A percentile compares a stretch with the other conserved stretches of the same genome.
phyloP scores from a whole-genome alignment of 2,888 invertebrate genomes.

The Bursaphelenchus okinawaensis region DNA sequence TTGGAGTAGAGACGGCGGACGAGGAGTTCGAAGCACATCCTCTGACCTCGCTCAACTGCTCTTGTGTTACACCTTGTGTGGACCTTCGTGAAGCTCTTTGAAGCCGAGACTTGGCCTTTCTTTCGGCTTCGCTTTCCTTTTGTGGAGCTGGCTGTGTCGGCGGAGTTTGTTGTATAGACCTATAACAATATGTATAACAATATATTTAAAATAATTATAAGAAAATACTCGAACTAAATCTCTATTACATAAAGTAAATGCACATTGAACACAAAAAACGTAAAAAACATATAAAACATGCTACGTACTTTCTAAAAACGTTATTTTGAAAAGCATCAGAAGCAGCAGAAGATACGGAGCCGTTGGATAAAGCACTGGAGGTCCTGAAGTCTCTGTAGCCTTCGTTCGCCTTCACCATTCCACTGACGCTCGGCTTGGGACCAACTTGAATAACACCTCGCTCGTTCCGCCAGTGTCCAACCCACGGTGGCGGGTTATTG shows the following conservation, averaged over 20 bases:
- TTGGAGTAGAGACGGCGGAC: neutral
- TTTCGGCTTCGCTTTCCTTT: conserved; percentile 53
- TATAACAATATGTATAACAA: conserved; percentile 26
- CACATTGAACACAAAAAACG: conserved; percentile 2
- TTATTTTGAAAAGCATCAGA: neutral
- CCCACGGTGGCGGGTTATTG: conserved; percentile 11
- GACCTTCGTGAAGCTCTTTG: conserved; percentile 50
- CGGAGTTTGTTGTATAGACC: conserved; percentile 47
- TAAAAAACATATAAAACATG: conserved; percentile 1
- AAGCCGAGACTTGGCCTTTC: conserved; percentile 49
- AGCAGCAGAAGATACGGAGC: neutral
- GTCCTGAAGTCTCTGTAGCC: conserved; percentile 6
- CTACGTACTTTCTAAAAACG: neutral
- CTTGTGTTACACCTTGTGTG: conserved; percentile 52
- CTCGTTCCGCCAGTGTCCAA: neutral
- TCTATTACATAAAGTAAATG: conserved; percentile 11
- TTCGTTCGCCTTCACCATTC: neutral
- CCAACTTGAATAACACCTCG: neutral
- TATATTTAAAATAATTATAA: conserved; percentile 14
- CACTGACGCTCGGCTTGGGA: neutral
- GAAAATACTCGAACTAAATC: conserved; percentile 8
- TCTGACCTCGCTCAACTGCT: conserved; percentile 32
- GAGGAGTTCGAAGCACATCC: conserved; percentile 1
- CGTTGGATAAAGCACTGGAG: neutral
- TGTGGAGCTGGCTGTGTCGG: conserved; percentile 43